Base-by-base conservation (phyloP, 2,113 vertebrate species). In the Pristiophorus japonicus region DNA sequence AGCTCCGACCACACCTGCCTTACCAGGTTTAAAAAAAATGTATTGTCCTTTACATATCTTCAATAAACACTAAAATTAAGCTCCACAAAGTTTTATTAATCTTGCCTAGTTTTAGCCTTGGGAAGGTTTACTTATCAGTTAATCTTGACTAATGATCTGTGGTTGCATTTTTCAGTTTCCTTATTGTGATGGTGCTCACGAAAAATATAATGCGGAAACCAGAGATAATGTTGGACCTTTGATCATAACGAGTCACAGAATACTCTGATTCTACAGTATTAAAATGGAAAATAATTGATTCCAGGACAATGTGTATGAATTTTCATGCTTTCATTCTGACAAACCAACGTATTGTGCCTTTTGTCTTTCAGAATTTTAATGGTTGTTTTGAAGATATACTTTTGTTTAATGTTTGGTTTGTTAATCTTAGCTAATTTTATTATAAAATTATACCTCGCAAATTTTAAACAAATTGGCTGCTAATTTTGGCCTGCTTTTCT, bases 221-320 rank as follows among this genome's bases (percentile, higher is more conserved):
- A 97, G 98, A 0, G 98, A 98, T 97, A 98, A 98, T 45, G 97
- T 98, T 0, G 98, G 98, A 0, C 98, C 98, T 0, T 97, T 98
- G 95, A 98, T 98, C 96, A 97, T 98, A 96, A 98, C 97, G 27
- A 63, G 18, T 92, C n/a, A 65, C 14, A 22, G 88, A n/a, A 63
- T 90, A n/a, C 12, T n/a, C n/a, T 51, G 51, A 51, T 51, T 92
- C 88, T 63, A 55, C 75, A 81, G 18, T 38, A 81, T 16, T 81
- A 81, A 81, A 42, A 20, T 81, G 75, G 75, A 81, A 81, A 81
- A 81, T 81, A 81, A 42, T 81, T 81, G 75, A 42, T 38, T 81
- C 75, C 16, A 20, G n/a, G 38, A 42, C 10, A 81, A 81, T 20
- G 18, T 38, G n/a, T 38, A 81, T 81, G 75, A n/a, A 75, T 10